phyloP scores from a whole-genome alignment of 1,140 invertebrate genomes.

The Conus betulinus region DNA sequence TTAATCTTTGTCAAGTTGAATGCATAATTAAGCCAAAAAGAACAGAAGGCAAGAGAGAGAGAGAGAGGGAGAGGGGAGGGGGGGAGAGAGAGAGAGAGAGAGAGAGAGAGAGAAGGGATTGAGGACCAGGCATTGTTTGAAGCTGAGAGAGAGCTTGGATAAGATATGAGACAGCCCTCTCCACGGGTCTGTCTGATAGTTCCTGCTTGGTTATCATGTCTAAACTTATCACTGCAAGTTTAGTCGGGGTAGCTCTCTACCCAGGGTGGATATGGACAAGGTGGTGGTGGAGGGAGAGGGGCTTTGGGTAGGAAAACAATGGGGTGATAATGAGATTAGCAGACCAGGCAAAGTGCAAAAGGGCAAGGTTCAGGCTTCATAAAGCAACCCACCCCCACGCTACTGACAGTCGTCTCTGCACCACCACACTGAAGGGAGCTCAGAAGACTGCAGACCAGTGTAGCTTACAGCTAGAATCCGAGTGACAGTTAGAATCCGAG shows the following conservation, averaged over 20 bases:
- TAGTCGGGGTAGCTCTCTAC: neutral
- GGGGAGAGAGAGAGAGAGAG: neutral
- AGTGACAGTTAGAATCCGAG: neutral
- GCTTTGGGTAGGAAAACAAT: constrained; percentile 4
- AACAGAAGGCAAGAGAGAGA: neutral
- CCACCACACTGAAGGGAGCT: neutral
- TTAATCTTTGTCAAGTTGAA: too few species aligned
- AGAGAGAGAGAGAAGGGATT: constrained; percentile 7
- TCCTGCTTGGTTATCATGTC: neutral
- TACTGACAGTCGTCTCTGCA: neutral
- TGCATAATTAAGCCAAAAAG: neutral
- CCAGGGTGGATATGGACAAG: constrained; percentile 1
- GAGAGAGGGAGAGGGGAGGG: neutral
- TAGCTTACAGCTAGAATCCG: neutral
- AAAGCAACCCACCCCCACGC: constrained; percentile 21
- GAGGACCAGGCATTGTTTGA: neutral
- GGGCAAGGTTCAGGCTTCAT: constrained; percentile 26
- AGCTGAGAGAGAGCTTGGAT: neutral
- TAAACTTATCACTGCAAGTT: neutral
- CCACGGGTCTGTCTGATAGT: neutral
- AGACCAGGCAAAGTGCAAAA: constrained; percentile 31
- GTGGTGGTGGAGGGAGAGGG: neutral
- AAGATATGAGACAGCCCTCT: neutral
- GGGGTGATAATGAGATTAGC: constrained; percentile 18
- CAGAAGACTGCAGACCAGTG: neutral